Evolutionary conservation across 2,888 invertebrate species (phyloP).

Genomic region (Cephus sareptanus): DNA sequence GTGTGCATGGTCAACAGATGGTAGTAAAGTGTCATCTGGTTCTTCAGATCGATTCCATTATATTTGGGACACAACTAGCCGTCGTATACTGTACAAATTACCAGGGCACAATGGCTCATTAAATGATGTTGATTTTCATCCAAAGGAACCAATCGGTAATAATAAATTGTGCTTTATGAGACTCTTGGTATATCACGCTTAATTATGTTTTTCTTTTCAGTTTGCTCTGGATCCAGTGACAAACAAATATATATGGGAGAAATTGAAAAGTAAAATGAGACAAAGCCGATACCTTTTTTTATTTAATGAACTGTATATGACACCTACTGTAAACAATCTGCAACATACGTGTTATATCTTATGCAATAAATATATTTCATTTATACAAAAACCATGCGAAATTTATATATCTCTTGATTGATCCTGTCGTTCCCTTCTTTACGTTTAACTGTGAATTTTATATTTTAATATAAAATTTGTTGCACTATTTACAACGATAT

Average conservation of each 20-base stretch:
- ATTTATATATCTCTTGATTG: background rate
- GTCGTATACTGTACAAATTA: constrained; percentile 93
- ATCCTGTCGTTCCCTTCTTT: background rate
- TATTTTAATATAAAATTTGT: background rate
- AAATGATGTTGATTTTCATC: constrained; percentile 96
- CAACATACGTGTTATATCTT: background rate
- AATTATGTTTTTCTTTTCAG: constrained; percentile 65
- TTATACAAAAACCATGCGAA: background rate
- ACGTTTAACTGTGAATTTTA: background rate
- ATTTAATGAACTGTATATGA: background rate
- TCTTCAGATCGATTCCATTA: constrained; percentile 96
- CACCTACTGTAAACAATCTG: background rate
- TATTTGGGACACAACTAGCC: constrained; percentile 95
- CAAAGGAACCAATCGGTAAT: constrained; percentile 85
- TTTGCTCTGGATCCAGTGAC: constrained; percentile 94
- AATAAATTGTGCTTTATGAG: constrained; percentile 37
- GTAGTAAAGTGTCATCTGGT: constrained; percentile 90
- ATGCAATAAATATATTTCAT: background rate
- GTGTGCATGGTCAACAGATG: constrained; percentile 95
- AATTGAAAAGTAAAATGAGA: constrained; percentile 73
- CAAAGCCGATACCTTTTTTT: background rate
- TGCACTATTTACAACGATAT: background rate
- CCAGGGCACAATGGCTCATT: constrained; percentile 99
- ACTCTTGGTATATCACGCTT: background rate
- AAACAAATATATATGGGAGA: constrained; percentile 96